These are phyloP conservation scores for Camponotus pennsylvanicus DNA, from an alignment of 1,140 invertebrate species.

Conservation along the genomic window DNA sequence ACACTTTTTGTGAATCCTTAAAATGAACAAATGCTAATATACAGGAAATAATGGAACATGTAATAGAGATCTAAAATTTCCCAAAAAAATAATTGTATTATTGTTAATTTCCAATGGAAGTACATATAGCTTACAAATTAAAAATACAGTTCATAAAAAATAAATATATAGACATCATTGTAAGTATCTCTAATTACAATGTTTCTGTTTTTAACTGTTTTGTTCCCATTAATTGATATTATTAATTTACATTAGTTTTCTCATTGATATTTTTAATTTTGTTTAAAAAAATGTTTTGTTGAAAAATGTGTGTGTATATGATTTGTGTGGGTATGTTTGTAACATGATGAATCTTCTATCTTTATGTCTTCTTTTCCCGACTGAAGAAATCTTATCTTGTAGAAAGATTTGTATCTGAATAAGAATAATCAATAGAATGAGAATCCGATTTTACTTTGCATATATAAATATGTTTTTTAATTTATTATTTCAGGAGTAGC, in stretches of 20 bases:
- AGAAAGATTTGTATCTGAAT: slow-evolving; percentile 35
- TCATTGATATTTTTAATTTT: not conserved
- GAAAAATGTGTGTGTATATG: not conserved
- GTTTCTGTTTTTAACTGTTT: not conserved
- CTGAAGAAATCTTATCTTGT: slow-evolving; percentile 28
- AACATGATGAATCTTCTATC: slow-evolving; percentile 17
- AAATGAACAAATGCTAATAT: not conserved
- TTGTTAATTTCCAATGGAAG: not conserved
- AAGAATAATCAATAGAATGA: not conserved
- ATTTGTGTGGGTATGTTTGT: too few species aligned
- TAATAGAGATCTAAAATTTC: not conserved
- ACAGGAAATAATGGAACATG: not conserved
- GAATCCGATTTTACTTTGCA: not conserved
- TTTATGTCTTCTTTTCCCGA: slow-evolving; percentile 56
- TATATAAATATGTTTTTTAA: not conserved
- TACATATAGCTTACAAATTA: not conserved
- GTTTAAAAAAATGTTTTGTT: not conserved
- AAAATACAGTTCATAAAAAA: not conserved
- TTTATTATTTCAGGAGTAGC: slow-evolving; percentile 88
- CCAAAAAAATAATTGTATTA: not conserved
- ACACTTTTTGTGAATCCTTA: not conserved
- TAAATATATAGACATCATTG: not conserved
- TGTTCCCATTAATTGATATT: not conserved
- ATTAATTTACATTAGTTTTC: not conserved
- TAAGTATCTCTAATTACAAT: slow-evolving; percentile 9